Evolutionary conservation across 2,113 vertebrate species (phyloP), one percentile per base, ranked within the genome.

Genomic region (Leptosomus discolor): DNA sequence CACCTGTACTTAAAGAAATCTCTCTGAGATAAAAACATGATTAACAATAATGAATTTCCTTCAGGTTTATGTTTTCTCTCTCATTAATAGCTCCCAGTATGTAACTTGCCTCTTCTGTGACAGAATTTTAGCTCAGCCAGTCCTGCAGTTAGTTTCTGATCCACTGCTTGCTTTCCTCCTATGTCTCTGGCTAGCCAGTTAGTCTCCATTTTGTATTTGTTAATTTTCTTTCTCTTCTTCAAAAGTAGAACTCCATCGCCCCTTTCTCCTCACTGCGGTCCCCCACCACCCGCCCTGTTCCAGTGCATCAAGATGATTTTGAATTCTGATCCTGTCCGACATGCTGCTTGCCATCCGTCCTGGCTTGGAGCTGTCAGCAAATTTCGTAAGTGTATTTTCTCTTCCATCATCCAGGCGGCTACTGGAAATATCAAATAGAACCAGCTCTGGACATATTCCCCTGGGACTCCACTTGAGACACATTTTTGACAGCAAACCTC

Each of bases 381-480:
- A 75, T 71, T 95, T 75, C 46, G 60, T 87, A 75, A 65, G 48
- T 1, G 0, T 29, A 17, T 13, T 2, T 86, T 74, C 68, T 65
- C 27, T 94, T 96, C 83, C 41, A 27, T 91, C 86, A 81, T 77
- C 46, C 94, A 86, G 37, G 79, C 89, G 68, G 41, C 18, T 92
- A 81, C 91, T 89, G 76, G 53, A 95, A 89, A 92, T 89, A 95
- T 75, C 85, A 76, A 12, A 83, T 22, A 53, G 29, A 80, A 56
- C 26, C 57, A 71, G 58, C 58, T 84, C 71, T 76, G 64, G 73
- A 39, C 16, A 6, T 29, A n/a, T 45, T 91, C 76, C 50, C 43
- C 26, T 37, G 34, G 29, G 58, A 92, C 20, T 37, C 22, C 32
- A 18, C 45, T 57, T 9, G 1, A 73, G 41, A 11, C 34, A 45